Evolutionary conservation across 2,888 invertebrate genomes (phyloP), one percentile per base, ranked within the genome.

Genomic region (Priocnemis perturbator): DNA sequence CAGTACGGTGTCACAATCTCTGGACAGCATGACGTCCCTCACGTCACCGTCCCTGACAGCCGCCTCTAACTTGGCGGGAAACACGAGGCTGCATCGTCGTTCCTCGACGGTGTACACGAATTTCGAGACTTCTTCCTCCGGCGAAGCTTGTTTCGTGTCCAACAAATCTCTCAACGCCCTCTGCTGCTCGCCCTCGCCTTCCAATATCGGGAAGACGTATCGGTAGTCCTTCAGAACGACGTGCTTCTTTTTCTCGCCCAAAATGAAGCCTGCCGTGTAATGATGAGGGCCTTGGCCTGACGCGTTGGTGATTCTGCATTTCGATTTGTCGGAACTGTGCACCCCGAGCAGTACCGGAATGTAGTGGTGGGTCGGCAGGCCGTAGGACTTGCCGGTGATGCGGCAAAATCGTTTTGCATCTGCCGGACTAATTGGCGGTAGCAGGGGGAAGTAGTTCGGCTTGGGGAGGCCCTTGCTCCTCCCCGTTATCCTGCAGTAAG

Each of bases 401-500:
- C 94, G 92, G 89, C 95, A 95, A 87, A 94, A 93, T 72, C 95
- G 91, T 83, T 94, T 93, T 0, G 95, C 95, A 85, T 95, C 95
- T n/a, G 94, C 95, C 15, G 95, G 95, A 59, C 95, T 95, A 71
- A 95, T 93, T 3, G 95, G 95, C 56, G 95, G 94, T 77, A 95
- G 90, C 61, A 96, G 90, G 20, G 96, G 95, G 85, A 95, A 94
- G 87, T 95, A 96, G 89, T 95, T 95, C 63, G 95, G 95, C 86
- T 95, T 93, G 62, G 95, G 95, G 84, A 95, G 92, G 83, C 94
- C 93, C 81, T 94, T 92, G 89, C 95, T 94, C 88, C 93, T 93
- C 83, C 95, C 94, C 69, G 95, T 96, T 81, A 95, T 95, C 88
- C 95, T 93, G 89, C 95, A 96, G 89, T 93, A 94, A 85, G 94